Conservation (phyloP, 2,113 vertebrate genomes). For the Austrofundulus limnaeus region DNA sequence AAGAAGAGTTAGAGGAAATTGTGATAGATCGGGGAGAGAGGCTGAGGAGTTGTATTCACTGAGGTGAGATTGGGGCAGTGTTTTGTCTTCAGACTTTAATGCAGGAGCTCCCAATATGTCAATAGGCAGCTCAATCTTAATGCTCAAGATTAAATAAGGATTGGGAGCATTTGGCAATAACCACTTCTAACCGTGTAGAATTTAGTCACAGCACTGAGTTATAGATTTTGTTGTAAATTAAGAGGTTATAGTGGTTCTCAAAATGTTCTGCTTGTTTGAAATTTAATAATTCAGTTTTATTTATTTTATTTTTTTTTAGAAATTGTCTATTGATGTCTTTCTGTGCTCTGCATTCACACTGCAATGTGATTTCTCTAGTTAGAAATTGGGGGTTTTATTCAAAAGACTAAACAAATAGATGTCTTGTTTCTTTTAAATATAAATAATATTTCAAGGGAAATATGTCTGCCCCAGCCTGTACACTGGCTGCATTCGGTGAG, state of each 20-base stretch:
- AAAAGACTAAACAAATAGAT: no score
- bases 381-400: no score
- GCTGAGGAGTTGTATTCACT: neutral
- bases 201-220: neutral
- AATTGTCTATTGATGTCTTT: no score
- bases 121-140: neutral
- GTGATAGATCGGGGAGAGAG: conserved; percentile 17
- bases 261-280: no score
- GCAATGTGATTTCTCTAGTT: no score
- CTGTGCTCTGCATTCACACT: no score
- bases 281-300: no score
- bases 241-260: no score
- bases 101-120: neutral
- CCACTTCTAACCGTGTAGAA: neutral
- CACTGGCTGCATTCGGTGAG: conserved; percentile 22
- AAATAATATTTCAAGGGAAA: conserved; percentile 35
- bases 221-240: neutral
- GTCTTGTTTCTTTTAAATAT: conserved; percentile 6
- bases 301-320: no score
- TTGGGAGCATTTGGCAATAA: neutral
- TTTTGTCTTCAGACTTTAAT: neutral
- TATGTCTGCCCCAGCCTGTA: conserved; percentile 39
- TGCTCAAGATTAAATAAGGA: neutral
- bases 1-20: conserved; percentile 32
- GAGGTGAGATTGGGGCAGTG: neutral